phyloP scores from a whole-genome alignment of 2,888 invertebrate genomes.

The Drosophila lutescens region DNA sequence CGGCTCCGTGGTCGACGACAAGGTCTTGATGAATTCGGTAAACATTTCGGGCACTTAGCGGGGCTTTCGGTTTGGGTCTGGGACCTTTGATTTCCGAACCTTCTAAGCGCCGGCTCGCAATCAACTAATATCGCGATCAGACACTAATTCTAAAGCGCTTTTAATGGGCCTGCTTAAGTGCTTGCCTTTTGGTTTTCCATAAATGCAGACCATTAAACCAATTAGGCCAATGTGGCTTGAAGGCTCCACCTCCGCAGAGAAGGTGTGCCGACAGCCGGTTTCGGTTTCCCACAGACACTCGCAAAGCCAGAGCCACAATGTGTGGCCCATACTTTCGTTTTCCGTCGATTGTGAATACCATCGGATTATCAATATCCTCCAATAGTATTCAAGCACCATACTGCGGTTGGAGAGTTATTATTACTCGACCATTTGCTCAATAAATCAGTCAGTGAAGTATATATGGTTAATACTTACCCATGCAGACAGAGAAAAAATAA shows the following conservation, averaged over 20 bases:
- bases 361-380: slow-evolving; percentile 52
- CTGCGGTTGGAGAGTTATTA: slow-evolving; percentile 28
- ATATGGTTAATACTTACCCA: slow-evolving; percentile 24
- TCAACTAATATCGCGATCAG: slow-evolving; percentile 58
- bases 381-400: slow-evolving; percentile 26
- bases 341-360: slow-evolving; percentile 50
- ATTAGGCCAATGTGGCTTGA: slow-evolving; percentile 57
- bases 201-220: slow-evolving; percentile 61
- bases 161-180: slow-evolving; percentile 54
- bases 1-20: slow-evolving; percentile 49
- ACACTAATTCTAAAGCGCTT: slow-evolving; percentile 42
- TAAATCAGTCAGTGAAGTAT: slow-evolving; percentile 39
- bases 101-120: slow-evolving; percentile 47
- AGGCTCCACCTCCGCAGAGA: slow-evolving; percentile 73
- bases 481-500: slow-evolving; percentile 3
- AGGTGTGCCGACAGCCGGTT: slow-evolving; percentile 61
- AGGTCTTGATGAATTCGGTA: slow-evolving; percentile 55
- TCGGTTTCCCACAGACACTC: slow-evolving; percentile 40
- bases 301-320: slow-evolving; percentile 26
- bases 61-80: background rate
- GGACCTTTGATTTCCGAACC: slow-evolving; percentile 13
- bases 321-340: slow-evolving; percentile 66
- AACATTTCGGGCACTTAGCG: slow-evolving; percentile 39
- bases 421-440: slow-evolving; percentile 32
- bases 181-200: slow-evolving; percentile 42